Base-by-base conservation (phyloP, 2,797 vertebrate species). In the Chromis chromis region DNA sequence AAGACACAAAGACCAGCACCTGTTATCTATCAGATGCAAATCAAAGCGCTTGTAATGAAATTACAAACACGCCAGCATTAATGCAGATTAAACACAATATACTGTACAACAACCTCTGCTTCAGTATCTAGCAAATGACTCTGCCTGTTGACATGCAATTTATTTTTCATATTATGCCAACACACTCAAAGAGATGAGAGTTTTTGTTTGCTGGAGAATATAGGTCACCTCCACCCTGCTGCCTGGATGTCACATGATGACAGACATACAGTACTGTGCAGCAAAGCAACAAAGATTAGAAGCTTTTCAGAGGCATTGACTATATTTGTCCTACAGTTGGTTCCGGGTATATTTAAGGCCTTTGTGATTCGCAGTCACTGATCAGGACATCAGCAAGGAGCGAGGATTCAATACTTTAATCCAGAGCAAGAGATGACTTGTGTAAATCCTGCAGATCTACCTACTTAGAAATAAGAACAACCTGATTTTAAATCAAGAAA, bases 211-310 rank as follows among this genome's bases (percentile, higher is more conserved):
- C 63, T 56, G 46, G 27, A 57, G 81, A 91, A 93, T 87, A 78
- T 90, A 86, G 88, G 86, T 91, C 91, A 88, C 52, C 60, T 77
- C 86, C 79, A 71, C 62, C 62, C 69, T 61, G 70, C 69, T 61
- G 70, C 72, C 40, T 70, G 68, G 56, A 61, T 83, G 79, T 82
- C 83, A 83, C 69, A 85, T 74, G 74, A 84, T 24, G 36, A 63
- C 81, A 86, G 83, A 88, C 67, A 81, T 79, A 70, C 33, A 36
- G 33, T 12, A 12, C 60, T 64, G 59, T 81, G 81, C 72, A 48
- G 64, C 69, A 76, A 63, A 71, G 68, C 79, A 86, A 70, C 73
- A 65, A 81, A 90, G 79, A 90, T 87, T 83, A 87, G 68, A 78
- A 48, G 78, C 79, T 86, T 81, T 74, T 46, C 8, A 56, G 74